Conservation (phyloP, 2,888 invertebrate genomes). For the Cantharis lateralis region DNA sequence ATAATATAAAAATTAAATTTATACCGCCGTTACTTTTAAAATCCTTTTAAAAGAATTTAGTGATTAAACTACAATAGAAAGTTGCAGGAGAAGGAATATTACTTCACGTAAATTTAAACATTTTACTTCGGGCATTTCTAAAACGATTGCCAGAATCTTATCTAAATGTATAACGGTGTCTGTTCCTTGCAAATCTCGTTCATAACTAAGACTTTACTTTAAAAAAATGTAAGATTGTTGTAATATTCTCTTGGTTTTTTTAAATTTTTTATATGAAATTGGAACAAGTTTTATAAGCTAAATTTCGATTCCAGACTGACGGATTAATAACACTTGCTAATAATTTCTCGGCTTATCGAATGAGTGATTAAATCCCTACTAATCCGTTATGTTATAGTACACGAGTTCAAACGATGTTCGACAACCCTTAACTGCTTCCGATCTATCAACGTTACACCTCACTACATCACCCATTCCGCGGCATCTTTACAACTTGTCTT, state of each 20-base stretch:
- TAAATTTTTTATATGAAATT: neutral
- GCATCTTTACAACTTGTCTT: conserved; percentile 48
- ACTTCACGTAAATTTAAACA: conserved; percentile 21
- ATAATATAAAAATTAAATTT: neutral
- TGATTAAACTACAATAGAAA: conserved; percentile 6
- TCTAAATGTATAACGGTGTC: conserved; percentile 29
- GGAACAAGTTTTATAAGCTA: neutral
- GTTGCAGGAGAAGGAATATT: conserved; percentile 20
- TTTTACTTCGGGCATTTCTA: conserved; percentile 21
- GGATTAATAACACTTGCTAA: conserved; percentile 9
- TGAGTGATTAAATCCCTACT: conserved; percentile 43
- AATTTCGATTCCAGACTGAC: neutral
- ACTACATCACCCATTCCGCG: conserved; percentile 42
- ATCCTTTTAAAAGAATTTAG: neutral
- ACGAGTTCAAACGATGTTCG: conserved; percentile 43
- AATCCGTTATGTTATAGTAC: conserved; percentile 44
- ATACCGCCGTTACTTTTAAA: neutral
- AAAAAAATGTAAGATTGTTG: neutral
- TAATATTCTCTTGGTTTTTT: neutral
- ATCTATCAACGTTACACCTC: conserved; percentile 48
- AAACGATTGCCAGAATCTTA: conserved; percentile 29
- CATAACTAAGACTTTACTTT: conserved; percentile 31
- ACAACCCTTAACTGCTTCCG: conserved; percentile 42
- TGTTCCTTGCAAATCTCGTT: conserved; percentile 34
- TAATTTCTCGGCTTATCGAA: conserved; percentile 34